Evolutionary conservation across 2,797 vertebrate species (phyloP), one percentile per base, ranked within the genome.

Genomic region (Microctenopoma lineatum): DNA sequence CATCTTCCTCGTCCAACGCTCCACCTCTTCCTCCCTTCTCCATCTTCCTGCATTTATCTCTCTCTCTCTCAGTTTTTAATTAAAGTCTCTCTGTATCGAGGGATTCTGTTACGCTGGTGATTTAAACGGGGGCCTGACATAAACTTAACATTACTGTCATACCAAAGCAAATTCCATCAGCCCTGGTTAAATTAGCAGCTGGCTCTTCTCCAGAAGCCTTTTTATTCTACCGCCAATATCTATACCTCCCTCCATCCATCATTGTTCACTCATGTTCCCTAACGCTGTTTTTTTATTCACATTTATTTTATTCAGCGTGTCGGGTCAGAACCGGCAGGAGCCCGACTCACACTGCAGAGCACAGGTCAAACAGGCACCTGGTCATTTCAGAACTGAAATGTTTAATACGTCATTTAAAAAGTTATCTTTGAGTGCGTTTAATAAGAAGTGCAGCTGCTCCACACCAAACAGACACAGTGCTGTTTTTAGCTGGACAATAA

Each of bases 71-170:
- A 13, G 38, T 59, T 81, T 89, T 90, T 79, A 92, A 92, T 93
- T 92, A 90, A 92, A 91, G 87, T 77, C 79, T 78, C 59, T 77
- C 71, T 48, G 64, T 87, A 88, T 89, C 80, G 72, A 73, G 84
- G 75, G 87, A 81, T 85, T 85, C 72, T 53, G 81, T 83, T 79
- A 69, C 74, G 77, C 77, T 55, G 75, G 79, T 89, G 88, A 90
- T 91, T 92, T 90, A 88, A 91, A 85, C 56, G 58, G 71, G 79
- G 69, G 62, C 62, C 83, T 83, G 87, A 89, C 87, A 87, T 84
- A 82, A 88, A 87, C 68, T 66, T 78, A 86, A 87, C 85, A 84
- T 91, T 77, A 85, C 89, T 88, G 90, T 92, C 88, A 86, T 80
- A 76, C 79, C 66, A 81, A 88, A 84, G 83, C 73, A 85, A 87